phyloP scores from a whole-genome alignment of 2,888 invertebrate species.

The Brachyopa scutellaris region DNA sequence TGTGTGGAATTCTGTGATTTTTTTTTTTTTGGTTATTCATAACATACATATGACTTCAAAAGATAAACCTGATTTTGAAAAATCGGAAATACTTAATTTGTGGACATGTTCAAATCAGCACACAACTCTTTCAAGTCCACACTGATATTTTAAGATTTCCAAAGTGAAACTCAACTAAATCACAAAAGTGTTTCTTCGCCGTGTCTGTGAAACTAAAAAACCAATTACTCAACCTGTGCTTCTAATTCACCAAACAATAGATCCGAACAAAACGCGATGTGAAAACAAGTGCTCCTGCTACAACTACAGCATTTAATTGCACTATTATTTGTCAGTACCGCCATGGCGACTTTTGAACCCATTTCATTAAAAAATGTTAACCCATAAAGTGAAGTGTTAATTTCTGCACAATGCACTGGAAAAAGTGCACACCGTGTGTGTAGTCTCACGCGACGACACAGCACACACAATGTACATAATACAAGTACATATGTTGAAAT shows the following conservation, averaged over 20 bases:
- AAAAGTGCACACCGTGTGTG: constrained; percentile 15
- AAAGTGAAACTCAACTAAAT: constrained; percentile 36
- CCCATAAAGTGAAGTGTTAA: constrained; percentile 67
- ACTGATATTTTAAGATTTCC: too few relatives aligned
- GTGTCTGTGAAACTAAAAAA: constrained; percentile 16
- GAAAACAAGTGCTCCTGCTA: background rate
- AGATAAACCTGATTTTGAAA: too few relatives aligned
- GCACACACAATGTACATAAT: background rate
- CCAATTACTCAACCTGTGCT: constrained; percentile 25
- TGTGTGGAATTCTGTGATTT: too few relatives aligned
- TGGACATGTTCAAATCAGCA: too few relatives aligned
- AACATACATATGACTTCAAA: too few relatives aligned
- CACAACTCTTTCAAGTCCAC: too few relatives aligned
- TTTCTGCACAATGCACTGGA: constrained; percentile 59
- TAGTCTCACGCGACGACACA: constrained; percentile 54
- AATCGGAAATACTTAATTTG: too few relatives aligned
- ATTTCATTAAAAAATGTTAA: constrained; percentile 61
- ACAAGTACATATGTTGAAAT: constrained; percentile 44
- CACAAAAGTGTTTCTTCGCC: constrained; percentile 1
- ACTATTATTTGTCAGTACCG: background rate
- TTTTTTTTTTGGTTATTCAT: too few relatives aligned
- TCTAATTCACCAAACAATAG: constrained; percentile 15
- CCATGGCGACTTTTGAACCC: constrained; percentile 52
- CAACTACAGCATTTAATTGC: background rate
- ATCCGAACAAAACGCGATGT: background rate